Conservation (phyloP, 2,113 vertebrate species). For the Acinonyx jubatus region DNA sequence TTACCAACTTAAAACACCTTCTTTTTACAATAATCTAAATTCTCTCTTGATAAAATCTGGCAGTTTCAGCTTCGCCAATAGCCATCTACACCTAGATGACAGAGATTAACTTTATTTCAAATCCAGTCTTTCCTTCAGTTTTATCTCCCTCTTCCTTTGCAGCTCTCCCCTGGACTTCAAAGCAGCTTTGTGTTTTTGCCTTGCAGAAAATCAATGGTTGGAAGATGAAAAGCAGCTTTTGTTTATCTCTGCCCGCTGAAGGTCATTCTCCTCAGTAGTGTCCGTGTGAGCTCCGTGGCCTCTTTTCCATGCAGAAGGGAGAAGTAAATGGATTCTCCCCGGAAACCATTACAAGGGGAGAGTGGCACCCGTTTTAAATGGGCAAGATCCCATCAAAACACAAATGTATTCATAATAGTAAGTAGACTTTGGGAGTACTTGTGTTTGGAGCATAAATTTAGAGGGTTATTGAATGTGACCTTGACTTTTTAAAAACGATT, state of each 20-base stretch:
- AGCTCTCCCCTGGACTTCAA: slow-evolving; percentile 43
- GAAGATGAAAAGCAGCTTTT: slow-evolving; percentile 62
- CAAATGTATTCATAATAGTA: neutral
- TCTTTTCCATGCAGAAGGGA: neutral
- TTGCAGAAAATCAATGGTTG: slow-evolving; percentile 38
- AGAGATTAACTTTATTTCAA: slow-evolving; percentile 28
- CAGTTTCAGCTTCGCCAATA: slow-evolving; percentile 39
- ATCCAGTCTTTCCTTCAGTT: slow-evolving; percentile 9
- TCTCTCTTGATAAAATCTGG: slow-evolving; percentile 48
- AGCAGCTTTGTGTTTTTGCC: slow-evolving; percentile 57
- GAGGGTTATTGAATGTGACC: neutral
- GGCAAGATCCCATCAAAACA: neutral
- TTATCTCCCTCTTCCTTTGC: slow-evolving; percentile 45
- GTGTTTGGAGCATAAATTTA: neutral
- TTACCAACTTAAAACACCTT: slow-evolving; percentile 1
- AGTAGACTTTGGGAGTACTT: neutral
- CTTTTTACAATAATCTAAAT: slow-evolving; percentile 12
- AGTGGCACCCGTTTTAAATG: neutral
- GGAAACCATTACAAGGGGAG: neutral
- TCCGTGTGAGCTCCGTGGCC: neutral
- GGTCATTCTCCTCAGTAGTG: slow-evolving; percentile 22
- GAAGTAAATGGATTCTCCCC: neutral
- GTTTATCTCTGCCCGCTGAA: slow-evolving; percentile 60
- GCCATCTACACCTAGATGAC: slow-evolving; percentile 23
- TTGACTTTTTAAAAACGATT: neutral